Evolutionary conservation across 2,888 invertebrate genomes (phyloP), one percentile per base, ranked within the genome.

Genomic region (Acronicta aceris): DNA sequence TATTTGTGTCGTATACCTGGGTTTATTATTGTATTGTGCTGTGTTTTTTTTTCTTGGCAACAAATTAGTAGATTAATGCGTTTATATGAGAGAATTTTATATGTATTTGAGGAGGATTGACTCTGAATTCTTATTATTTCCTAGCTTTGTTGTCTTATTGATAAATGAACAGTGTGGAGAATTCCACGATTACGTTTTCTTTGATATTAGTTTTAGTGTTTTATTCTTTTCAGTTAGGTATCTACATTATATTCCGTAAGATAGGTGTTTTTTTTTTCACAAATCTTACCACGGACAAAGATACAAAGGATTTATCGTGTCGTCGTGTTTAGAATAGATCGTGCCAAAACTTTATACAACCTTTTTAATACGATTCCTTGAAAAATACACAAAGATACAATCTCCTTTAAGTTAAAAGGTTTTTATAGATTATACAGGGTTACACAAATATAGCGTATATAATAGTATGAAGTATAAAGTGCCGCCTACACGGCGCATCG

Each of bases 361-460:
- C n/a, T n/a, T 38, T n/a, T 13, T 1, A 38, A 38, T 38, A 13
- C 38, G 10, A 12, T 12, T 33, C 41, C 15, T 42, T 43, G 5
- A 10, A 42, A 17, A 9, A n/a, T n/a, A 42, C 3, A 17, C 42
- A 10, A 17, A 16, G 10, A 12, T 42, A 38, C 38, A n/a, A n/a
- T 8, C 10, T n/a, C 13, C 10, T 27, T 46, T 46, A 0, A 12
- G 7, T 46, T 38, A 41, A 30, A 63, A 46, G 12, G 8, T 15
- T 63, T 65, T 27, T 21, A 41, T 13, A 65, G 9, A 17, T 42
- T 33, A 16, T 38, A 49, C 15, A 27, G 12, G 9, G 0, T 53
- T 12, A 25, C 21, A 8, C 13, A 2, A 52, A 5, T 17, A 10
- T 27, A 30, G 5, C 8, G 0, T 41, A 42, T 15, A 36, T 25